Percentiles rank a stretch among this genome's conserved stretches.
Evolutionary conservation across 2,113 vertebrate species (phyloP).

Genomic region (Galeopterus variegatus): DNA sequence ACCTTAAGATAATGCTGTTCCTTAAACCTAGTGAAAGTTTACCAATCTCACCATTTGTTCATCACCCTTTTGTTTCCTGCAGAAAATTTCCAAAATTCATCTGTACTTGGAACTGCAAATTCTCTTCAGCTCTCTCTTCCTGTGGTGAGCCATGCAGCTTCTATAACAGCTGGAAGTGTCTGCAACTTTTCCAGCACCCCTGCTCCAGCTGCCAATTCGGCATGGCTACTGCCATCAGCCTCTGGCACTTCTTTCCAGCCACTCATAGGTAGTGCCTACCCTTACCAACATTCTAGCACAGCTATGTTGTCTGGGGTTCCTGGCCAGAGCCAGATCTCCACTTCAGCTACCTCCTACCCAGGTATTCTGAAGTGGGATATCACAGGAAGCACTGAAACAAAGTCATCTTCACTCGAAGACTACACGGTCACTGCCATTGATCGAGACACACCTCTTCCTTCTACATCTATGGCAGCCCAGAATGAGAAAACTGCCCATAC

Average conservation of each 20-base stretch:
- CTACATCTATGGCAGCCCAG: neutral
- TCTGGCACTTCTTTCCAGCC: too few relatives aligned
- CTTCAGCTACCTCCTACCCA: neutral
- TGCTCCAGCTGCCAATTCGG: too few relatives aligned
- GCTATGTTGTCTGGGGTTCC: neutral
- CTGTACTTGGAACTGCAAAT: too few relatives aligned
- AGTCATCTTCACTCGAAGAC: neutral
- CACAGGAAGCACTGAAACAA: neutral
- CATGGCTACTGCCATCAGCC: too few relatives aligned
- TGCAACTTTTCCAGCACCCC: too few relatives aligned
- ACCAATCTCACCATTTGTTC: too few relatives aligned
- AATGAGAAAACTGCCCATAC: neutral
- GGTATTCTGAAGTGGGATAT: neutral
- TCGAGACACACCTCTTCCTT: constrained; percentile 11
- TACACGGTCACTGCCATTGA: constrained; percentile 29
- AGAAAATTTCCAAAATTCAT: too few relatives aligned
- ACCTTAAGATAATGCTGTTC: neutral
- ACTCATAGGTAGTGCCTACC: neutral
- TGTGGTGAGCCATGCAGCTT: too few relatives aligned
- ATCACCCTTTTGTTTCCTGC: too few relatives aligned
- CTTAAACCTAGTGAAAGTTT: neutral
- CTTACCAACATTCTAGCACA: constrained; percentile 59
- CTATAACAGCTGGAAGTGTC: too few relatives aligned
- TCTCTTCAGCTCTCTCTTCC: too few relatives aligned
- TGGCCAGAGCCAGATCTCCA: constrained; percentile 42